phyloP scores from a whole-genome alignment of 2,113 vertebrate genomes.

The Rutilus rutilus region DNA sequence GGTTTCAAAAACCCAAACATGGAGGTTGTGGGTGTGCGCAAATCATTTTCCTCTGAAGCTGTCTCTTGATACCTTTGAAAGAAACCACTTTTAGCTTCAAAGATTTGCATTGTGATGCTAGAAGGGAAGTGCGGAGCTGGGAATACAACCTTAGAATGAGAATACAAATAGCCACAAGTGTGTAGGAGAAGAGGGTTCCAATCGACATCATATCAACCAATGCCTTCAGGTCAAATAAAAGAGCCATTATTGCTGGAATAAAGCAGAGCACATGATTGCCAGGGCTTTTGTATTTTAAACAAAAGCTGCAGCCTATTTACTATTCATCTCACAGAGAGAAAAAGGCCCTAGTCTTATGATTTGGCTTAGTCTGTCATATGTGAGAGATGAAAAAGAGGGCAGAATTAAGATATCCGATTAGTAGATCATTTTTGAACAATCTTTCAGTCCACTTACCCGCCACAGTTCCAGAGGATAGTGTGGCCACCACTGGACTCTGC shows the following conservation, averaged over 20 bases:
- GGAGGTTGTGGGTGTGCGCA: constrained; percentile 24
- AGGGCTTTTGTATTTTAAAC: constrained; percentile 37
- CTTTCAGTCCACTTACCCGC: constrained; percentile 72
- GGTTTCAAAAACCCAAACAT: constrained; percentile 67
- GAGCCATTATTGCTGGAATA: constrained; percentile 81
- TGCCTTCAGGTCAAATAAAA: constrained; percentile 84
- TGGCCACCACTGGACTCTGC: constrained; percentile 83
- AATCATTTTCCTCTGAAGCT: constrained; percentile 54
- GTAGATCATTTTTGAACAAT: no score
- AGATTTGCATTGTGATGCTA: neutral
- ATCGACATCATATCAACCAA: constrained; percentile 88
- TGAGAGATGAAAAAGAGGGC: neutral
- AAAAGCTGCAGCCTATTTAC: constrained; percentile 3
- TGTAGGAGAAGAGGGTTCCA: constrained; percentile 85
- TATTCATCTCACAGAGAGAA: constrained; percentile 37
- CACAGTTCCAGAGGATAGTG: constrained; percentile 77
- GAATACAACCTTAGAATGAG: constrained; percentile 82
- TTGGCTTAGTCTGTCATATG: constrained; percentile 12
- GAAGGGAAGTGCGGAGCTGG: neutral
- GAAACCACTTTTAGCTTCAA: neutral
- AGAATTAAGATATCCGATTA: neutral
- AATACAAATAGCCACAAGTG: constrained; percentile 84
- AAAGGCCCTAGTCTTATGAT: constrained; percentile 7
- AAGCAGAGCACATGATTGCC: constrained; percentile 36
- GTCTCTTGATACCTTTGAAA: constrained; percentile 74